phyloP scores from a whole-genome alignment of 1,140 invertebrate species.

The Maniola jurtina region DNA sequence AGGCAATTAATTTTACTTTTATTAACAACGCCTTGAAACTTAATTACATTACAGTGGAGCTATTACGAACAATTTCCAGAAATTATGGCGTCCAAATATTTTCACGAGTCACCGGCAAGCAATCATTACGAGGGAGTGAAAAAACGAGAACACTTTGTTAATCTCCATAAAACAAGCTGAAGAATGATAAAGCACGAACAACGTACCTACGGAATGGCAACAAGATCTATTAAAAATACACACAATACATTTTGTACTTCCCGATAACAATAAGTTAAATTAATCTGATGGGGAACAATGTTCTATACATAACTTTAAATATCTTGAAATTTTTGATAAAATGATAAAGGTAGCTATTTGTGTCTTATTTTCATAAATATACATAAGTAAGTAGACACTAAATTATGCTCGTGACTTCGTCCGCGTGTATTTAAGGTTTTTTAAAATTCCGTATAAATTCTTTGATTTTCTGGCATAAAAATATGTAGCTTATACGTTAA shows the following conservation, averaged over 20 bases:
- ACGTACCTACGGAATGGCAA: slow-evolving; percentile 30
- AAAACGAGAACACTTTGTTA: slow-evolving; percentile 39
- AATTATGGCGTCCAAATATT: slow-evolving; percentile 24
- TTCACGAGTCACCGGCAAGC: slow-evolving; percentile 36
- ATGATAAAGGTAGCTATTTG: too few relatives aligned
- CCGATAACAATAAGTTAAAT: neutral
- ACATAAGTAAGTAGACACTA: too few relatives aligned
- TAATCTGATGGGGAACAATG: neutral
- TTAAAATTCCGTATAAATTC: too few relatives aligned
- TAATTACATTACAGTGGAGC: slow-evolving; percentile 11
- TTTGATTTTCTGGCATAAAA: too few relatives aligned
- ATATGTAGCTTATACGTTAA: too few relatives aligned
- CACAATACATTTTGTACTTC: slow-evolving; percentile 11
- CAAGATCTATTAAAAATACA: slow-evolving; percentile 36
- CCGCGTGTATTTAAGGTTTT: too few relatives aligned
- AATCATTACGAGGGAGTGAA: slow-evolving; percentile 30
- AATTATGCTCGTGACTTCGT: too few relatives aligned
- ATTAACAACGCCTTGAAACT: slow-evolving; percentile 1
- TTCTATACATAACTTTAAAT: too few relatives aligned
- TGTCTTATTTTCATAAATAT: too few relatives aligned
- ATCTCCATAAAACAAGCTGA: slow-evolving; percentile 45
- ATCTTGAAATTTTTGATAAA: too few relatives aligned
- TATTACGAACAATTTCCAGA: slow-evolving; percentile 18
- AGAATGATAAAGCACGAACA: slow-evolving; percentile 50
- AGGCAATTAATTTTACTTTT: neutral